Base-by-base conservation (phyloP, 2,797 vertebrate genomes). In the Halcyon chelicuti region DNA sequence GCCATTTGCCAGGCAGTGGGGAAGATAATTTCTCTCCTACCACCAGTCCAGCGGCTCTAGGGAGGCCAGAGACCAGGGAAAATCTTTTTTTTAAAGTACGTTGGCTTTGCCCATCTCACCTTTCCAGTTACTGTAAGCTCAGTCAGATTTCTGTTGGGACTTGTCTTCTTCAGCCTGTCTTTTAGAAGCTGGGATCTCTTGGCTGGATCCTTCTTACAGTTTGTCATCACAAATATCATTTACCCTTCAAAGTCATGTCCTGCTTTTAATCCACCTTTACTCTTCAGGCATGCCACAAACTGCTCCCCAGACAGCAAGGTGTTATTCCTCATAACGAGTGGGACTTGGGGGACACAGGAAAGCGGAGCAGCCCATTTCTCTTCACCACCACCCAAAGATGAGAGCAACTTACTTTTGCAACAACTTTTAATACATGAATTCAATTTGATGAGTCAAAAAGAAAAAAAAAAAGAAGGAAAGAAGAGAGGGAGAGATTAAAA, bases 371-470 rank as follows among this genome's bases (percentile, higher is more conserved):
- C 79, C 88, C 76, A 33, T 95, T 95, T 93, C 93, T 95, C 88
- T 93, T 96, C 92, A 80, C 89, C 74, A 60, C 85, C 68, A 29
- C 35, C 54, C 47, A 21, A 31, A 78, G 93, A 93, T 92, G 77
- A 49, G 73, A 93, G 84, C 67, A 58, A 94, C 95, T 47, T 54
- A n/a, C 82, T 90, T 91, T 90, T 49, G 83, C 91, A 97, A 86
- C 84, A 68, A 35, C 86, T 96, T 95, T 95, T 88, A 97, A 97
- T 94, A 96, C 93, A 96, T 89, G 29, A 87, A 61, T 96, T 97
- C 96, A 93, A 92, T 96, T 88, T 97, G 94, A 75, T 5, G 51
- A 95, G 88, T 47, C 52, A 40, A 95, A 91, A 94, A 91, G 67
- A 54, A 14, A 51, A 42, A 29, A 31, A 37, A 35, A 51, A 26